These are phyloP conservation scores for Neotoma lepida DNA, from an alignment of 2,113 vertebrate species.

Conservation along the genomic window DNA sequence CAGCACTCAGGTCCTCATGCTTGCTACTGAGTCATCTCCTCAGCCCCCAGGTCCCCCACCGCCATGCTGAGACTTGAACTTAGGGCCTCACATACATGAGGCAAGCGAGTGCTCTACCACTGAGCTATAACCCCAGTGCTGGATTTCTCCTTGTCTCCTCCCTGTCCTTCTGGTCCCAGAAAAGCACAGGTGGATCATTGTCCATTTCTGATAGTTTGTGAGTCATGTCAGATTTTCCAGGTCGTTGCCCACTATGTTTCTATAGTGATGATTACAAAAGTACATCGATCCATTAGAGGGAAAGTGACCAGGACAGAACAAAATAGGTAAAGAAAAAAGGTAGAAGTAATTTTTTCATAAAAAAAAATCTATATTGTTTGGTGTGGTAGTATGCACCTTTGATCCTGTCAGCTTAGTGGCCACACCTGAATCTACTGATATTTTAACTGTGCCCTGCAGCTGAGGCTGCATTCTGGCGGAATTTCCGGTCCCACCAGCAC, in stretches of 20 bases:
- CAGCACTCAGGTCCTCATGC: background rate
- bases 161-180: background rate
- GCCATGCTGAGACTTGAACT: background rate
- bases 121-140: no score
- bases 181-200: background rate
- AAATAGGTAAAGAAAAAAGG: slow-evolving; percentile 6
- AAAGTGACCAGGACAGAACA: background rate
- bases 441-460: background rate
- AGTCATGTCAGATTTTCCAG: background rate
- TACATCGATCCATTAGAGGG: background rate
- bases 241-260: background rate
- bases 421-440: background rate
- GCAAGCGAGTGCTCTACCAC: background rate
- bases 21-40: background rate
- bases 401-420: no score
- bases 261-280: background rate
- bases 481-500: background rate
- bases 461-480: background rate
- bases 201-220: background rate
- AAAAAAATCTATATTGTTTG: background rate
- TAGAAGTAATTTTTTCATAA: background rate
- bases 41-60: background rate
- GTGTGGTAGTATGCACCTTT: background rate
- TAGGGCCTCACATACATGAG: background rate
- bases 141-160: background rate